A percentile compares a stretch with the other conserved stretches of the same genome.
Evolutionary conservation across 2,113 vertebrate species (phyloP).

Genomic region (Cebus imitator): DNA sequence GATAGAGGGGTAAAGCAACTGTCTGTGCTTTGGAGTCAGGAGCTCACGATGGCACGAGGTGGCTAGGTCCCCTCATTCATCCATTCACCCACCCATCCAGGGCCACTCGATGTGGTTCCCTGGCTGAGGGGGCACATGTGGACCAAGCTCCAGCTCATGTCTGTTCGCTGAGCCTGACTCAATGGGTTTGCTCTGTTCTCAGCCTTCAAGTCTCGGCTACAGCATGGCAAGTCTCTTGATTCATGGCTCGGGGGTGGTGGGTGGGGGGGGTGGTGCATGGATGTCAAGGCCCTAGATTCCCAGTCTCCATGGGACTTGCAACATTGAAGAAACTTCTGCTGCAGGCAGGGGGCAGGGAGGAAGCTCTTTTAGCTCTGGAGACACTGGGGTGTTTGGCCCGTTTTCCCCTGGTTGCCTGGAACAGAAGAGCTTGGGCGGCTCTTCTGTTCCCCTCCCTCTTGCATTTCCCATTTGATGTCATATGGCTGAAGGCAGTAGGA

Average conservation of each 20-base stretch:
- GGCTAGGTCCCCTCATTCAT: neutral
- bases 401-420: too few relatives aligned
- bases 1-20: neutral
- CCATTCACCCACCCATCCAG: neutral
- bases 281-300: neutral
- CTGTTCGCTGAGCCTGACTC: neutral
- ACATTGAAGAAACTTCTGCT: neutral
- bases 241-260: neutral
- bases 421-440: accelerated
- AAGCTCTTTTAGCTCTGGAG: neutral
- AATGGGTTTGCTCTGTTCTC: neutral
- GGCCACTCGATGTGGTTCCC: neutral
- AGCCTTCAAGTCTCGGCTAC: neutral
- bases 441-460: neutral
- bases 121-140: neutral
- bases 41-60: neutral
- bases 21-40: neutral
- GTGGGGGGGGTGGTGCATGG: neutral
- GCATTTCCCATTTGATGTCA: neutral
- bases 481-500: neutral
- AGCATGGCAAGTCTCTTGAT: neutral
- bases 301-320: neutral
- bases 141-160: neutral
- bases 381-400: neutral
- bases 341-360: neutral